phyloP scores from a whole-genome alignment of 2,113 vertebrate genomes.

The Phyllostomus hastatus region DNA sequence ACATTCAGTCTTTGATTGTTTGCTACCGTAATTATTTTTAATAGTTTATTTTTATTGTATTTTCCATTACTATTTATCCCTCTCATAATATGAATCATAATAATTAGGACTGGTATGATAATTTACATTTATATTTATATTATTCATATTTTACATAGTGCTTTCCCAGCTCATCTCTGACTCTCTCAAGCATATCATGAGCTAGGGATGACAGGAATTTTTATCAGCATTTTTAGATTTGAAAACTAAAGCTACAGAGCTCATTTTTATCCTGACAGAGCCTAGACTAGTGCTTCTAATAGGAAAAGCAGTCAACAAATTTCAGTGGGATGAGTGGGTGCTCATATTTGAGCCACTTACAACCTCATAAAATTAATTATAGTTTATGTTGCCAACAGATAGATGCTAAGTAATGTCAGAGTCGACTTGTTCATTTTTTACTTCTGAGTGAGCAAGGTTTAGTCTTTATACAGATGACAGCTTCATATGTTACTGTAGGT shows the following conservation, averaged over 20 bases:
- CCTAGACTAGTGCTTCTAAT: background rate
- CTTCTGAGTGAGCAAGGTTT: background rate
- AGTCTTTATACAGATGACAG: constrained; percentile 32
- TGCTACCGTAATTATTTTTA: background rate
- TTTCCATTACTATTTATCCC: too few relatives aligned
- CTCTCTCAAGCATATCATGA: background rate
- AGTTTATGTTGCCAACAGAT: background rate
- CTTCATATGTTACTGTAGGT: constrained; percentile 34
- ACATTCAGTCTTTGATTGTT: background rate
- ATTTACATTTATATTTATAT: background rate
- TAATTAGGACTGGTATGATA: background rate
- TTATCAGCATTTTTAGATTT: background rate
- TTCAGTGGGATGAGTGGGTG: background rate
- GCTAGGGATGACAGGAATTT: background rate
- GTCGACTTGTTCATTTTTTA: constrained; percentile 42
- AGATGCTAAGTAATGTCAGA: constrained; percentile 22
- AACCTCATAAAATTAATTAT: constrained; percentile 20
- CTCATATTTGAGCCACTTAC: background rate
- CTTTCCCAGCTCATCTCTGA: background rate
- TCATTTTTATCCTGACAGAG: background rate
- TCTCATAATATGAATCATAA: background rate
- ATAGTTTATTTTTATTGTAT: too few relatives aligned
- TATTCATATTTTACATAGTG: background rate
- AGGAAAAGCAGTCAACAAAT: background rate
- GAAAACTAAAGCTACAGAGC: background rate